These are phyloP conservation scores for Melanostigma gelatinosum DNA, from an alignment of 2,113 vertebrate genomes.

Conservation along the genomic window DNA sequence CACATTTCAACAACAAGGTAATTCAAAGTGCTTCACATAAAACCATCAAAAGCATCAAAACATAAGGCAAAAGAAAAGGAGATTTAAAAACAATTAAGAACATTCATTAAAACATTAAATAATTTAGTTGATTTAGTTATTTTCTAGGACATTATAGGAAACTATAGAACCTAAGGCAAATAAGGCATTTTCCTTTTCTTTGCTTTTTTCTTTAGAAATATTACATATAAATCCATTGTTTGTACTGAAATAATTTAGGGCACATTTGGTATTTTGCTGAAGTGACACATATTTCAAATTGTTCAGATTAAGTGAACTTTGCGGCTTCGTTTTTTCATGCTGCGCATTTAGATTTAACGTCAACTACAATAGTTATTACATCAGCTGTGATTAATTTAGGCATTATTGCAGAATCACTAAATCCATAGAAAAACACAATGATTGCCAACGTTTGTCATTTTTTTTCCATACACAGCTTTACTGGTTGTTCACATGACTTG, in stretches of 20 bases:
- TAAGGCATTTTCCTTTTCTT: not conserved
- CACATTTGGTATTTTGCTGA: not conserved
- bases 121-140: not conserved
- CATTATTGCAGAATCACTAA: constrained; percentile 73
- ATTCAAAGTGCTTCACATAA: too few relatives aligned
- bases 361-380: constrained; percentile 54
- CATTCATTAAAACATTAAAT: too few relatives aligned
- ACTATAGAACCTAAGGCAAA: not conserved
- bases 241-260: not conserved
- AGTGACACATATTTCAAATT: not conserved
- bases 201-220: not conserved
- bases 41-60: too few relatives aligned
- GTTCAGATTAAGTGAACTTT: constrained; percentile 17
- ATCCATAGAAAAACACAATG: constrained; percentile 59
- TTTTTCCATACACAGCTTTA: constrained; percentile 39
- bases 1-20: too few relatives aligned
- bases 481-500: constrained; percentile 28
- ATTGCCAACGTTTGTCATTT: constrained; percentile 49
- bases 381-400: constrained; percentile 71
- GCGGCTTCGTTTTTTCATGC: not conserved
- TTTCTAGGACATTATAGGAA: not conserved
- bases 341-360: constrained; percentile 40
- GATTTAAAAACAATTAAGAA: too few relatives aligned
- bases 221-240: not conserved
- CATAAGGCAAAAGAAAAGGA: too few relatives aligned